phyloP scores from a whole-genome alignment of 2,888 invertebrate species.

The Brachycybe producta region DNA sequence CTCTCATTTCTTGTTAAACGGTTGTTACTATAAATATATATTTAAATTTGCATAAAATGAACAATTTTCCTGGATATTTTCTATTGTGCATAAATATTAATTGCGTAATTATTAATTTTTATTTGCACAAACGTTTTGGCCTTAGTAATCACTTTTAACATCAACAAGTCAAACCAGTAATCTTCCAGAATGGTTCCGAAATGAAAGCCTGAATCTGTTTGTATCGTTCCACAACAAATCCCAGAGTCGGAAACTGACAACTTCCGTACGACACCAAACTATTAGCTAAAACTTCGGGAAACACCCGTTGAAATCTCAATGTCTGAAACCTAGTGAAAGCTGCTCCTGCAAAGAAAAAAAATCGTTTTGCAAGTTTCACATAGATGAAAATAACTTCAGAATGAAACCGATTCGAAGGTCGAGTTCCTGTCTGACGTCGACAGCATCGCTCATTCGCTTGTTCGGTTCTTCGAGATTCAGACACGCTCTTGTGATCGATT shows the following conservation, averaged over 20 bases:
- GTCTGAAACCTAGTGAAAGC: constrained; percentile 98
- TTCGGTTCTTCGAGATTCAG: constrained; percentile 66
- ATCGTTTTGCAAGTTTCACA: no score
- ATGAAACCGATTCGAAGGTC: constrained; percentile 74
- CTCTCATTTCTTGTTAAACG: no score
- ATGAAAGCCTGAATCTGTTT: constrained; percentile 83
- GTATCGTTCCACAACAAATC: constrained; percentile 97
- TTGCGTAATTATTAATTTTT: constrained; percentile 15
- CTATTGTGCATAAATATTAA: no score
- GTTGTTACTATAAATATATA: no score
- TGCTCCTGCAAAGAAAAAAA: constrained; percentile 55
- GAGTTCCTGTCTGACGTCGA: constrained; percentile 78
- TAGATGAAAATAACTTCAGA: constrained; percentile 3
- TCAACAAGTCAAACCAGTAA: no score
- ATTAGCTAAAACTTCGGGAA: constrained; percentile 42
- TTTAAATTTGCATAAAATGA: no score
- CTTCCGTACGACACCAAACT: constrained; percentile 93
- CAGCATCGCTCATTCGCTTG: constrained; percentile 70
- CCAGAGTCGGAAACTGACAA: constrained; percentile 98
- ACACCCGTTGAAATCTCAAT: constrained; percentile 57
- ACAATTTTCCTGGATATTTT: no score
- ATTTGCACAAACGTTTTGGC: no score
- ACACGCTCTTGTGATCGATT: constrained; percentile 67
- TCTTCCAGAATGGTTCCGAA: constrained; percentile 89
- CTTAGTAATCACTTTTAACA: not conserved